Base-by-base conservation (phyloP, 2,113 vertebrate genomes). In the Cyphomyrus plagiostoma region DNA sequence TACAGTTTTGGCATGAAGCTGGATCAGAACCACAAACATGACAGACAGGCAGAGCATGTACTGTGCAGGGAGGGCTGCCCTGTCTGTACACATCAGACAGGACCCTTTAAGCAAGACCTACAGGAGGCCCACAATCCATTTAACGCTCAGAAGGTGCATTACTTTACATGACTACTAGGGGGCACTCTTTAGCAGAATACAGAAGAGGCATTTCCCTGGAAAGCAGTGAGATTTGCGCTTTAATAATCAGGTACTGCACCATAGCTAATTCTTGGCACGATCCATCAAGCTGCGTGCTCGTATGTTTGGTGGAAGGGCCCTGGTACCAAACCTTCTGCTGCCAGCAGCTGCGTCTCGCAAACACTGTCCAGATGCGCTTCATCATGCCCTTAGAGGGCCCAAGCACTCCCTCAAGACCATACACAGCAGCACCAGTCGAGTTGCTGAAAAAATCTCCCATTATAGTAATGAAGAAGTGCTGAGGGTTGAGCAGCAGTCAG, bases 401-500 rank as follows among this genome's bases (percentile, higher is more conserved):
- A 84, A 48, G 82, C 39, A 10, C 45, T 84, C 82, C 21, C 82
- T 84, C 82, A 46, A 84, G 45, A 46, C 82, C 39, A 84, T 23
- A 84, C 39, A 23, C 21, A 84, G 42, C 82, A 84, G 82, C 82
- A 84, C 17, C 45, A n/a, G 45, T 45, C 21, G 2, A 48, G 82
- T 19, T 84, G 82, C 15, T 23, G 42, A 84, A 42, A 39, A 80
- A 80, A 84, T 84, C 35, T 84, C 82, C 82, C 82, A 84, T 84
- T 84, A 84, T 23, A 84, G 82, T 48, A 45, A 84, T 46, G 82
- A 84, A 84, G 53, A 26, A n/a, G 56, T 87, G 89, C 88, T 85
- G 83, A 88, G 56, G 50, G 74, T 86, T 89, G 19, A 84, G 23
- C 0, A 30, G 56, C 85, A 80, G 58, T 39, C 90, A 93, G 90